phyloP scores from a whole-genome alignment of 2,888 invertebrate species.

The Suillia variegata region DNA sequence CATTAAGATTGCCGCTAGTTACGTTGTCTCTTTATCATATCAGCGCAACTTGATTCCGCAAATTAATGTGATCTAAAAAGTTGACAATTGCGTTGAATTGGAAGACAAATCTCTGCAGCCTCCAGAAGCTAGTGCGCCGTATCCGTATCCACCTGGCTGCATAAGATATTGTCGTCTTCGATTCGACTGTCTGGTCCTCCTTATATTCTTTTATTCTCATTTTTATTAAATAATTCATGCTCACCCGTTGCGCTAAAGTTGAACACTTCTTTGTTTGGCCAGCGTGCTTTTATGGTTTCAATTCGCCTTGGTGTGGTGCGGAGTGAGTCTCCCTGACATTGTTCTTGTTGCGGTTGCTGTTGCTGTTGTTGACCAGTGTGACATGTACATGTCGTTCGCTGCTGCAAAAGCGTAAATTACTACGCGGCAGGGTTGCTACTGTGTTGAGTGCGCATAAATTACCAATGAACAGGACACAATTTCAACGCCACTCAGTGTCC shows the following conservation, averaged over 20 bases:
- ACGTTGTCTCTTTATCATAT: not conserved
- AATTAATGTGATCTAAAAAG: not conserved
- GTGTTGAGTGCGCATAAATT: conserved; percentile 1
- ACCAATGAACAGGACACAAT: not conserved
- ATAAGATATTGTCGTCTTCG: not conserved
- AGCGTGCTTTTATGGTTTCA: not conserved
- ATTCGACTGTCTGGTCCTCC: not conserved
- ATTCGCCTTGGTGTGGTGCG: not conserved
- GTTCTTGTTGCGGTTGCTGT: not conserved
- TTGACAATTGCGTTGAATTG: not conserved
- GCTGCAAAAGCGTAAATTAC: conserved; percentile 5
- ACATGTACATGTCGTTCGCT: conserved; percentile 3
- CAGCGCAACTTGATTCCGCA: not conserved
- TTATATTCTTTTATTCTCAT: conserved; percentile 28
- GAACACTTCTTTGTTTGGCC: conserved; percentile 4
- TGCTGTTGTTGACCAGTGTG: not conserved
- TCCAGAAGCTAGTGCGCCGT: no score
- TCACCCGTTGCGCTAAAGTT: conserved; percentile 43
- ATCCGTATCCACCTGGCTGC: no score
- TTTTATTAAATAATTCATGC: conserved; percentile 49
- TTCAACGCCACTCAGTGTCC: not conserved
- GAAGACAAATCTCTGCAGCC: not conserved
- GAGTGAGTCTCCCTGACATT: not conserved
- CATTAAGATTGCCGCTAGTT: no score
- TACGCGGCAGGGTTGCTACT: conserved; percentile 4